Evolutionary conservation across 1,140 invertebrate species (phyloP).

Genomic region (Bombus cullumanus): DNA sequence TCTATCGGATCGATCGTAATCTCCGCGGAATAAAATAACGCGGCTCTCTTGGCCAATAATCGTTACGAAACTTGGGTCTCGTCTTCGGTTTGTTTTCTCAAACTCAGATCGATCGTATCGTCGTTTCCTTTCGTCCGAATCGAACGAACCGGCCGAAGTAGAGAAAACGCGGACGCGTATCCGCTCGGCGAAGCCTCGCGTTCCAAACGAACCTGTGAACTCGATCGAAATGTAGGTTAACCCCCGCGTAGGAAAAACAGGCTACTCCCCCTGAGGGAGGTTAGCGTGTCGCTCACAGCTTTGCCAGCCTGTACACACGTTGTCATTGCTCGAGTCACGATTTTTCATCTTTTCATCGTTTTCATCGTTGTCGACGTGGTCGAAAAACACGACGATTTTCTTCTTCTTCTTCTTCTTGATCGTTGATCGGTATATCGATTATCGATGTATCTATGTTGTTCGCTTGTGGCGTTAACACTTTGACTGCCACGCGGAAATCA

Average conservation of each 20-base stretch:
- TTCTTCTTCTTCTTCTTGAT: neutral
- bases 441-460: too few species aligned
- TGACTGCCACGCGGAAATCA: too few species aligned
- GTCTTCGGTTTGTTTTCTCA: neutral
- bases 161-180: neutral
- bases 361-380: neutral
- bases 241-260: neutral
- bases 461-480: too few species aligned
- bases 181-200: neutral
- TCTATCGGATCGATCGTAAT: neutral
- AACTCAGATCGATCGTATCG: neutral
- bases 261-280: neutral
- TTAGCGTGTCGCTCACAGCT: neutral
- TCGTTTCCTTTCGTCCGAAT: neutral
- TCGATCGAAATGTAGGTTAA: constrained; percentile 29
- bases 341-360: neutral
- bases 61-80: neutral
- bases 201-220: neutral
- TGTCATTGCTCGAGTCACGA: neutral
- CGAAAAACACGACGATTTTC: neutral
- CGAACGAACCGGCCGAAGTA: neutral
- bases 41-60: neutral
- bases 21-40: neutral
- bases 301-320: neutral
- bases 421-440: too few species aligned